Conservation (phyloP, 2,888 invertebrate genomes). For the Conops quadrifasciatus region DNA sequence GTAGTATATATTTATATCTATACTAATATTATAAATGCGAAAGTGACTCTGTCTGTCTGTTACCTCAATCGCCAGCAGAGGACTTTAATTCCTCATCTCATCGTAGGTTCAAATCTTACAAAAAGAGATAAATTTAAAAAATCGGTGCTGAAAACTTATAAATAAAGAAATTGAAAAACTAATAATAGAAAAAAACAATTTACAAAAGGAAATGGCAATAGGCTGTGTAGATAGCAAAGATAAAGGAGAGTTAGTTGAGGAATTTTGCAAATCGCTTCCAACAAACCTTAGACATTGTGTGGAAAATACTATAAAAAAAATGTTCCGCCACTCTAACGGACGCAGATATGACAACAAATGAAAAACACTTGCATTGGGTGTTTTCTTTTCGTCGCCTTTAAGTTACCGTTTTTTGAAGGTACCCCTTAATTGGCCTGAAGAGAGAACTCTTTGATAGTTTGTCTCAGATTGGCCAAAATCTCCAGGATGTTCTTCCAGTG, state of each 20-base stretch:
- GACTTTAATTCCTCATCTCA: too few species aligned
- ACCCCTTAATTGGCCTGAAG: background rate
- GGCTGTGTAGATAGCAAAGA: background rate
- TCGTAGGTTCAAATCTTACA: too few species aligned
- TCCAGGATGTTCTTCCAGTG: background rate
- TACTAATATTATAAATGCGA: too few species aligned
- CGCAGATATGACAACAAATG: background rate
- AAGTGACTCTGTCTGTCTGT: too few species aligned
- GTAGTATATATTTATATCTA: too few species aligned
- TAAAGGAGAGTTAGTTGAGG: background rate
- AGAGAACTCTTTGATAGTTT: background rate
- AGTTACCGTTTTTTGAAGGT: background rate
- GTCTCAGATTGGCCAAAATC: slow-evolving; percentile 7
- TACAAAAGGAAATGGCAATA: background rate
- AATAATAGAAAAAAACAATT: too few species aligned
- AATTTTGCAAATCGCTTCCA: too few species aligned
- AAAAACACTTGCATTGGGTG: too few species aligned
- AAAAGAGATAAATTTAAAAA: background rate
- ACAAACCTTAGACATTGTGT: too few species aligned
- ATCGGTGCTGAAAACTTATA: background rate
- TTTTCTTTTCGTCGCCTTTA: background rate
- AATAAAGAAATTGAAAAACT: background rate
- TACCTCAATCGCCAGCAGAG: too few species aligned
- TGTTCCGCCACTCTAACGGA: background rate
- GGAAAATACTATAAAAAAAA: background rate